Base-by-base conservation (phyloP, 2,888 invertebrate genomes). In the Allolobophora icterica region DNA sequence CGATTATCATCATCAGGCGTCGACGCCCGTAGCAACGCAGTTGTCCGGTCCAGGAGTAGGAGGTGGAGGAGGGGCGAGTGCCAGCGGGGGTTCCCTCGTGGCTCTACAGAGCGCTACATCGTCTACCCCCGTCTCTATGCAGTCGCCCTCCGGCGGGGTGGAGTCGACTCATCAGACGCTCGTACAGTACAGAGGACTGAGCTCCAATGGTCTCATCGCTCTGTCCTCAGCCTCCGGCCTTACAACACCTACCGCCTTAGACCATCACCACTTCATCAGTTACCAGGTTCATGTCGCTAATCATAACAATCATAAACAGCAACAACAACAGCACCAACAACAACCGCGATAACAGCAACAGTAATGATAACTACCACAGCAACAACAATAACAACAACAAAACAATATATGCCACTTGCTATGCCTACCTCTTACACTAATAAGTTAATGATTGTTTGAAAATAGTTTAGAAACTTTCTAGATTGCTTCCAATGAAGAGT, bases 191-290 rank as follows among this genome's bases (percentile, higher is more conserved):
- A 38, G 35, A 34, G 38, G 34, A 87, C 35, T 87, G 87, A 19
- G 38, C 8, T 87, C 34, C 87, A 87, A 24, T 35, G 38, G 87
- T 17, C 38, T 87, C 34, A 38, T 38, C 35, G 34, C 34, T 87
- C 35, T 38, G 87, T 34, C 87, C 87, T 34, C 87, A 0, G 33
- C 87, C 8, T 34, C 87, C 5, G 87, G 87, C 35, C 87, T 87
- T 35, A 38, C 87, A 34, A 34, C 87, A 38, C 87, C 38, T 17
- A 71, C 71, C 71, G 71, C 71, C 71, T 71, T 71, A n/a, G 71
- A 71, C 71, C 71, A 71, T 71, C 71, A 71, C n/a, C 71, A 71
- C 71, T n/a, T 71, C 71, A 71, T 71, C 71, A n/a, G 71, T 8
- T 71, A 71, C 71, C 71, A 71, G 71, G 71, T 71, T 11, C 3